These are phyloP conservation scores for Ligdia adustata DNA, from an alignment of 2,888 invertebrate genomes.

Conservation along the genomic window DNA sequence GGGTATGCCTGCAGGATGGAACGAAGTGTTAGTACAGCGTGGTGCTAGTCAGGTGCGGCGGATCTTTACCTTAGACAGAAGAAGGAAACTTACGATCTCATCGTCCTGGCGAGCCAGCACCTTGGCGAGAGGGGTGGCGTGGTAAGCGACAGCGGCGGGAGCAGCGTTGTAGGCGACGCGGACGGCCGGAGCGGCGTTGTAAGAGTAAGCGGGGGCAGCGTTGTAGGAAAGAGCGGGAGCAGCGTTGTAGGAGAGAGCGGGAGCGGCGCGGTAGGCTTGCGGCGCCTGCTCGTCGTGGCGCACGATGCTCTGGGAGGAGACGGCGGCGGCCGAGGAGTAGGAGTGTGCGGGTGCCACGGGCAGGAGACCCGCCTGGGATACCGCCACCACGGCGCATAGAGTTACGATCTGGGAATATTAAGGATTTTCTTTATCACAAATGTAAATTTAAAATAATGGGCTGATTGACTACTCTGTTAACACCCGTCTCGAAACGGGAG, in stretches of 20 bases:
- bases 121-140: slow-evolving; percentile 40
- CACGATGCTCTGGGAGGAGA: slow-evolving; percentile 67
- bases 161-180: slow-evolving; percentile 51
- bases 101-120: slow-evolving; percentile 46
- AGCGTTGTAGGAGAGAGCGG: slow-evolving; percentile 43
- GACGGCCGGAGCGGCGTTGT: slow-evolving; percentile 60
- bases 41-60: too few relatives aligned
- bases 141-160: slow-evolving; percentile 41
- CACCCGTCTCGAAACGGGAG: too few relatives aligned
- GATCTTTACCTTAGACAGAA: too few relatives aligned
- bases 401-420: slow-evolving; percentile 41
- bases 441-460: too few relatives aligned
- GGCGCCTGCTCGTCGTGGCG: slow-evolving; percentile 56
- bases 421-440: not conserved
- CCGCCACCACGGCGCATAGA: slow-evolving; percentile 59
- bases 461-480: too few relatives aligned
- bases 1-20: slow-evolving; percentile 60
- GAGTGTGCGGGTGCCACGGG: slow-evolving; percentile 57
- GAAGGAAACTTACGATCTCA: slow-evolving; percentile 51
- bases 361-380: slow-evolving; percentile 61
- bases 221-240: slow-evolving; percentile 40
- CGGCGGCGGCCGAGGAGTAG: slow-evolving; percentile 59
- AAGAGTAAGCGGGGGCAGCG: slow-evolving; percentile 39
- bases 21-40: slow-evolving; percentile 4
- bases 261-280: slow-evolving; percentile 40